Evolutionary conservation across 2,888 invertebrate species (phyloP), one percentile per base, ranked within the genome.

Genomic region (Oxyteleia sp.): DNA sequence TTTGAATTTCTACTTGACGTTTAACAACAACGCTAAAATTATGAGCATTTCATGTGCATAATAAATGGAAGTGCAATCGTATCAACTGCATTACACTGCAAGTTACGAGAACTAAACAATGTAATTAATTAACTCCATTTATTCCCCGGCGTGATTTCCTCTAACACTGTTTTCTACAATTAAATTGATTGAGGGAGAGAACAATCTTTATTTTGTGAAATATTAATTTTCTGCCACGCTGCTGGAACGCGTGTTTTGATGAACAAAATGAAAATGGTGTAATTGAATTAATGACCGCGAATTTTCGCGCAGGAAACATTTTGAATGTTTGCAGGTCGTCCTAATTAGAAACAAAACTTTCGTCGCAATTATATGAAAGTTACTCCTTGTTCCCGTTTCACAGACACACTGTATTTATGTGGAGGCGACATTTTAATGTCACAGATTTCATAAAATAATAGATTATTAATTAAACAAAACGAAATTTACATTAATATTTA

Each of bases 41-140:
- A 72, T 72, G 72, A 72, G 32, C 35, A 63, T 63, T 72, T 72
- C 53, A 72, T 63, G 61, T 61, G 16, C 63, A 72, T 72, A 72
- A 72, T 63, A 72, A 72, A 72, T 53, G 53, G 23, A 4, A 72
- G 49, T 63, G 63, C 53, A 63, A 63, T 61, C 53, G 43, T 43
- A 63, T 63, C 63, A 63, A 53, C 49, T 53, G 35, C 51, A 72
- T 72, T 72, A 45, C 63, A 63, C 4, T 43, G 23, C 18, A 53
- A 72, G 63, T 55, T n/a, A 32, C 49, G 32, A 15, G 23, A 43
- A 55, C 41, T 72, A 41, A 32, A 38, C 63, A 32, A 53, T 63
- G 43, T 45, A 72, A 72, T 72, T 72, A 61, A 72, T 72, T 72
- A 72, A 49, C 43, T 26, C 32, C 29, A 63, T 72, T 53, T 63